Evolutionary conservation across 2,888 invertebrate genomes (phyloP).

Genomic region (Meganola albula): DNA sequence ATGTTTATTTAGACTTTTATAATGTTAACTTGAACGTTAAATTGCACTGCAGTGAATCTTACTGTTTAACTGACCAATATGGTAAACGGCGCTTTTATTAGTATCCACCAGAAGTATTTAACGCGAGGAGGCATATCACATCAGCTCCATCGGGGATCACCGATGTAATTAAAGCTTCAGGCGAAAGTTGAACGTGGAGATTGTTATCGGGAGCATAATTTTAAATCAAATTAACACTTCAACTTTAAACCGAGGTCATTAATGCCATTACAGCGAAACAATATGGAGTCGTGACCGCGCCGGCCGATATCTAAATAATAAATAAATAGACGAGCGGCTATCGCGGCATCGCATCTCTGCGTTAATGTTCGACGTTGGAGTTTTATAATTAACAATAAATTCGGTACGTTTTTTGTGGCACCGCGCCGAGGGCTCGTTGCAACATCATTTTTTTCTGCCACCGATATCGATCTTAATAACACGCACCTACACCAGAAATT

Average conservation of each 20-base stretch:
- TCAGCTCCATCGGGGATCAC: slow-evolving; percentile 55
- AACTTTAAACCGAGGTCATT: slow-evolving; percentile 76
- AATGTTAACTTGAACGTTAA: slow-evolving; percentile 47
- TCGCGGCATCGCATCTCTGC: slow-evolving; percentile 66
- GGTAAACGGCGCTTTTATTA: slow-evolving; percentile 43
- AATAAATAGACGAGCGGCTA: slow-evolving; percentile 71
- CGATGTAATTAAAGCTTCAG: slow-evolving; percentile 68
- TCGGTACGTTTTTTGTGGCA: slow-evolving; percentile 69
- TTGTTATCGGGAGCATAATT: slow-evolving; percentile 72
- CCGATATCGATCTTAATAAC: slow-evolving; percentile 71
- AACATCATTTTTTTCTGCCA: slow-evolving; percentile 60
- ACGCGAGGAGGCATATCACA: slow-evolving; percentile 42
- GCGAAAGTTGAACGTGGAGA: slow-evolving; percentile 70
- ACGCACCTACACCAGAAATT: slow-evolving; percentile 35
- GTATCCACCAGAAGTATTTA: slow-evolving; percentile 33
- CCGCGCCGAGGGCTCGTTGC: slow-evolving; percentile 45
- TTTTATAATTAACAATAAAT: slow-evolving; percentile 79
- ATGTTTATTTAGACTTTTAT: slow-evolving; percentile 50
- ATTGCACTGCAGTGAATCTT: slow-evolving; percentile 46
- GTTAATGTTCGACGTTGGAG: slow-evolving; percentile 70
- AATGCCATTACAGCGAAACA: slow-evolving; percentile 73
- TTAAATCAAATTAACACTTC: slow-evolving; percentile 78
- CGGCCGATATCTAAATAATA: slow-evolving; percentile 75
- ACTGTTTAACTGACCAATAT: slow-evolving; percentile 37
- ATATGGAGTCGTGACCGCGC: slow-evolving; percentile 73